Evolutionary conservation across 1,140 invertebrate species (phyloP), one percentile per base, ranked within the genome.

Genomic region (Nephotettix cincticeps): DNA sequence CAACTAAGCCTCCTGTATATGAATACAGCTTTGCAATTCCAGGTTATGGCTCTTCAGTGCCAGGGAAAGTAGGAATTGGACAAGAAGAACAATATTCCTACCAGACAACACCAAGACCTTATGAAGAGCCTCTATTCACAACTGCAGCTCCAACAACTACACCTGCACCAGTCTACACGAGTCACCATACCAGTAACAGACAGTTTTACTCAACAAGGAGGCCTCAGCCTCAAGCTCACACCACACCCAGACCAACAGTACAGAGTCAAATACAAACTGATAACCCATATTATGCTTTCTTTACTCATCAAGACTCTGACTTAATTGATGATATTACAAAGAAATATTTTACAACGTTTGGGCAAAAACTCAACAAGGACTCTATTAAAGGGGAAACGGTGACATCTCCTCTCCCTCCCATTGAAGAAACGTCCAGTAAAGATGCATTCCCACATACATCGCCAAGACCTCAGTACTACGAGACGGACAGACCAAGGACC

Each of bases 341-440:
- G 76, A 90, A 90, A 73, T 91, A 90, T 63, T 91, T 91, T 73
- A 90, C 89, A 27, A 85, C 89, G 70, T 92, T 91, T 73, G 91
- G 91, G 0, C 88, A 91, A 75, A 91, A 91, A 78, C 75, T 91
- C 1, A 83, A 84, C 58, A 81, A 68, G 36, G 71, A 75, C 3
- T 69, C 71, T 36, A 32, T 71, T 58, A 11, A 32, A 1, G 83
- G 73, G 79, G 77, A 14, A 72, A 80, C 69, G 71, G 82, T 75
- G 76, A 90, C 83, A 25, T 87, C 78, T 63, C 86, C 84, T 40
- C 87, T 84, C 0, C 72, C 82, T 14, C 80, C 78, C n/a, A 80
- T 80, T 1, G 79, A 86, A 63, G 79, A 82, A 1, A 83, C 83
- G 61, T 81, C 81, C 0, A 82, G 80, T 17, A 72, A 70, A 47